Conservation (phyloP, 1,140 invertebrate genomes). For the Phymastichus coffea region DNA sequence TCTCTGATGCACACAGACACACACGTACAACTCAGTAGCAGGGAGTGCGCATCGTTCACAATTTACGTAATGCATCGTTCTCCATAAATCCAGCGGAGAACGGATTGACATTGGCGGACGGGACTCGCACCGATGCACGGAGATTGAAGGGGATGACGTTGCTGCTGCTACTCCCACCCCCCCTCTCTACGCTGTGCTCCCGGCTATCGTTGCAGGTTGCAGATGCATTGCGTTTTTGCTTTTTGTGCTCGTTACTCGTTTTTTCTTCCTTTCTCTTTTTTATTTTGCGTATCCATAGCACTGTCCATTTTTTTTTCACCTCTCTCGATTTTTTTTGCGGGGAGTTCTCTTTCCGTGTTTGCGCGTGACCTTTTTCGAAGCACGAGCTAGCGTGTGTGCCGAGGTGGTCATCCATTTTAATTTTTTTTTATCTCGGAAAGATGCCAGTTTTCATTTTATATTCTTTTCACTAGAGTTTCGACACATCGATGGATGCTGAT, state of each 20-base stretch:
- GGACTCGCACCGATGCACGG: constrained; percentile 19
- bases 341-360: too few relatives aligned
- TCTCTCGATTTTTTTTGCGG: constrained; percentile 5
- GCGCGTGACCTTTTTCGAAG: not conserved
- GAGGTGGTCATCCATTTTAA: constrained; percentile 24
- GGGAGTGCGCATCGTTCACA: constrained; percentile 35
- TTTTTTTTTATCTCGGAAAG: constrained; percentile 2
- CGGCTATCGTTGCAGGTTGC: not conserved
- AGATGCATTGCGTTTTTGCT: constrained; percentile 19
- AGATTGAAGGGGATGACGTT: constrained; percentile 28
- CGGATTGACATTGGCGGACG: constrained; percentile 41
- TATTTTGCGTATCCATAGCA: constrained; percentile 1
- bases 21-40: too few relatives aligned
- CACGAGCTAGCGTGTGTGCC: not conserved
- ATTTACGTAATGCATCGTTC: constrained; percentile 50
- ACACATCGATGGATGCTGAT: not conserved
- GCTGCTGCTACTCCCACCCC: constrained; percentile 16
- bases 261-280: constrained; percentile 1
- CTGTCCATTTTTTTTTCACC: not conserved
- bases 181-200: not conserved
- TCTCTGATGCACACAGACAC: constrained; percentile 8
- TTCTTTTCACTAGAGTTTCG: not conserved
- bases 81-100: constrained; percentile 43
- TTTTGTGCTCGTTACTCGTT: constrained; percentile 20
- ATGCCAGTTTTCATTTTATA: constrained; percentile 5